A percentile compares a stretch with the other conserved stretches of the same genome.
Conservation (phyloP, 2,797 vertebrate genomes). For the Poeciliopsis turneri region DNA sequence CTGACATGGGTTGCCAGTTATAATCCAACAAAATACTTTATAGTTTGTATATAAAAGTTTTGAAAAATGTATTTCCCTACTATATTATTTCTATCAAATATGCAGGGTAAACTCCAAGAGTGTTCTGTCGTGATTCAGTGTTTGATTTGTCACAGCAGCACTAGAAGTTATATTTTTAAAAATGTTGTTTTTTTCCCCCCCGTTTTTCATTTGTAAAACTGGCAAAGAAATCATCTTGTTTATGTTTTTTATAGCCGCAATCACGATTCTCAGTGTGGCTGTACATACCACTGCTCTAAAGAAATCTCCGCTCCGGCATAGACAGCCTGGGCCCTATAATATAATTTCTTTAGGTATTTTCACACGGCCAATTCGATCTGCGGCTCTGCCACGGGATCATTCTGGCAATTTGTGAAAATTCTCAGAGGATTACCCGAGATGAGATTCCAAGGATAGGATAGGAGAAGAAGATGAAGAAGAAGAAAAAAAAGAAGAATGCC, state of each 20-base stretch:
- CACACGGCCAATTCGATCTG: conserved; percentile 53
- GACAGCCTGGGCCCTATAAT: conserved; percentile 37
- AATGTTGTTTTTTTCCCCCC: not conserved
- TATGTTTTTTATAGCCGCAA: conserved; percentile 26
- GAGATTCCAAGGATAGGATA: conserved; percentile 13
- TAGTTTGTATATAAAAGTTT: not conserved
- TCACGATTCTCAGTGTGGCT: conserved; percentile 17
- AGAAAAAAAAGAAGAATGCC: conserved; percentile 34
- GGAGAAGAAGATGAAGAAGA: no score
- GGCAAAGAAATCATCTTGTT: conserved; percentile 7
- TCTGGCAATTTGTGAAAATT: conserved; percentile 19
- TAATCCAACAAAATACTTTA: not conserved
- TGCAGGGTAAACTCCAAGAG: not conserved
- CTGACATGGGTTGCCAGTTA: not conserved
- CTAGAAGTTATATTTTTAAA: not conserved
- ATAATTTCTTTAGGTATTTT: conserved; percentile 52
- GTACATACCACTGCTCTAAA: conserved; percentile 31
- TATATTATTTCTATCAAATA: not conserved
- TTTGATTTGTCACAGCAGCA: not conserved
- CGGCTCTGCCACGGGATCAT: conserved; percentile 31
- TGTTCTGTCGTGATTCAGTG: not conserved
- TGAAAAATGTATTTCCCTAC: no score
- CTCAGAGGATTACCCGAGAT: conserved; percentile 32
- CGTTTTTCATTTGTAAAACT: not conserved
- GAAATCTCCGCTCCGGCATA: conserved; percentile 32